Percentiles rank a stretch among this genome's conserved stretches.
phyloP scores from a whole-genome alignment of 2,797 vertebrate species.

The Phaenicophaeus curvirostris region DNA sequence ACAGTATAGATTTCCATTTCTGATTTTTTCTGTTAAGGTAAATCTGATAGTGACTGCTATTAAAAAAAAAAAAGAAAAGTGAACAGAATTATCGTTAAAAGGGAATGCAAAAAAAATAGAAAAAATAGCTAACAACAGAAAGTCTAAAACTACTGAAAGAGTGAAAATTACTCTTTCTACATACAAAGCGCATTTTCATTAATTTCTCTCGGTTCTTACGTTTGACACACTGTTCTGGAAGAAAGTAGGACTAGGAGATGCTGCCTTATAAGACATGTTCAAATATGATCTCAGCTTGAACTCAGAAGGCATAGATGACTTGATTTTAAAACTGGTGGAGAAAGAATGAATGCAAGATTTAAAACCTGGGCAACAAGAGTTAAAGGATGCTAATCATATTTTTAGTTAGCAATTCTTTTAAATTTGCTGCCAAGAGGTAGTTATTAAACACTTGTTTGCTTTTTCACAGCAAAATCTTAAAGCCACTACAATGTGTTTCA shows the following conservation, averaged over 20 bases:
- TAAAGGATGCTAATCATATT: neutral
- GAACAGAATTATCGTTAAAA: neutral
- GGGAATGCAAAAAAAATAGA: neutral
- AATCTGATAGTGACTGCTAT: neutral
- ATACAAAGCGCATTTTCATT: neutral
- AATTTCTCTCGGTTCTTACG: neutral
- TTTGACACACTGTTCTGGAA: neutral
- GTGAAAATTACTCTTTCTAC: neutral
- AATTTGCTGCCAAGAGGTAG: neutral
- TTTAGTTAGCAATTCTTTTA: neutral
- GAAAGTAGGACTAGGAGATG: neutral
- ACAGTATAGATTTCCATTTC: neutral
- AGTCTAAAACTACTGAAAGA: neutral
- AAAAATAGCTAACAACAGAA: neutral
- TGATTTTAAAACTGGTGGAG: neutral
- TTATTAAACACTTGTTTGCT: neutral
- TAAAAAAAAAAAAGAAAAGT: neutral
- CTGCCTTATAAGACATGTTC: constrained; percentile 5
- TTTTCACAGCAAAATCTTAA: constrained; percentile 1
- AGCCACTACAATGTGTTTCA: neutral
- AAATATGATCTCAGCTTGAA: constrained; percentile 22
- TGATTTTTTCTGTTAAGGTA: neutral
- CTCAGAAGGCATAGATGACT: neutral
- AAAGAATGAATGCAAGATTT: neutral
- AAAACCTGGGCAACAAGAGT: neutral